Percentiles rank a stretch among this genome's conserved stretches.
These are phyloP conservation scores for Mesoligia furuncula DNA, from an alignment of 2,888 invertebrate species.

Conservation along the genomic window DNA sequence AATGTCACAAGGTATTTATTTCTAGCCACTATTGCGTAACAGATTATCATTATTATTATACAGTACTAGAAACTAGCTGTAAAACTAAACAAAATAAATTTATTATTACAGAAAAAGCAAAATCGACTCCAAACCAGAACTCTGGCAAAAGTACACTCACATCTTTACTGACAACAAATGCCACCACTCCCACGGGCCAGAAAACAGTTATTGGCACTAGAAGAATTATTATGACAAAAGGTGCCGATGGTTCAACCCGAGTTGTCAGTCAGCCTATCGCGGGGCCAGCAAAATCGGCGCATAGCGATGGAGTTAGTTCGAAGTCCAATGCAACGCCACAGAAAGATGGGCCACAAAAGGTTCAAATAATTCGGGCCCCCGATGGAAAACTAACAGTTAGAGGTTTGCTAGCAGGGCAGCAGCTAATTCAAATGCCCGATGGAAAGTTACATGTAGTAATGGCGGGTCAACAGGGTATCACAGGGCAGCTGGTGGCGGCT, in stretches of 20 bases:
- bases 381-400: conserved; percentile 98
- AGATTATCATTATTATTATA: background rate
- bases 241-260: conserved; percentile 92
- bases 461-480: conserved; percentile 91
- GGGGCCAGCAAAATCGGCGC: conserved; percentile 76
- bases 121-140: conserved; percentile 87
- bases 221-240: conserved; percentile 94
- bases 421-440: conserved; percentile 97
- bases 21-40: background rate
- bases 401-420: conserved; percentile 97
- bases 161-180: conserved; percentile 91
- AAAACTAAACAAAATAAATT: background rate
- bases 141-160: conserved; percentile 92
- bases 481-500: conserved; percentile 85
- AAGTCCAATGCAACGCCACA: conserved; percentile 77
- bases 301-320: conserved; percentile 77
- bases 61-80: background rate
- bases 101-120: conserved; percentile 80
- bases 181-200: conserved; percentile 89
- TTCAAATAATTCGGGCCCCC: conserved; percentile 97
- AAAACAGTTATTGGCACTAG: conserved; percentile 92
- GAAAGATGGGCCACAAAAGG: conserved; percentile 92
- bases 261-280: conserved; percentile 91
- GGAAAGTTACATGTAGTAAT: conserved; percentile 97
- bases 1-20: conserved; percentile 90